Conservation (phyloP, 2,113 vertebrate species). For the Hippopotamus amphibius region DNA sequence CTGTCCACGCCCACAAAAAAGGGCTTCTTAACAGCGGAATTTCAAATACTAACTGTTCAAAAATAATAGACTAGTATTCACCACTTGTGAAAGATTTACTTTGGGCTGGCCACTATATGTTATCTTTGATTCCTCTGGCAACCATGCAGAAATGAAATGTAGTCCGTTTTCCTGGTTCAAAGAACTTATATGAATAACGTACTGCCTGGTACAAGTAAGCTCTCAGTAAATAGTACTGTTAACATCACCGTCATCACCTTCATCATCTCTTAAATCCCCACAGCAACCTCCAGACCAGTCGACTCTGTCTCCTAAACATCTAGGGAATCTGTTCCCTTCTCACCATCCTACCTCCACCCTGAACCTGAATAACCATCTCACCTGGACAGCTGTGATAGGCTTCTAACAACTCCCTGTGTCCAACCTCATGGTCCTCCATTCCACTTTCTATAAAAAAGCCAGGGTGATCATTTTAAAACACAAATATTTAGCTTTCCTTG, state of each 20-base stretch:
- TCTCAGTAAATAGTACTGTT: background rate
- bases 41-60: background rate
- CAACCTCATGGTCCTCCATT: background rate
- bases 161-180: background rate
- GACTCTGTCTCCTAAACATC: background rate
- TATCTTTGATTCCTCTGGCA: slow-evolving; percentile 1
- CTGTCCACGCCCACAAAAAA: background rate
- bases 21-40: background rate
- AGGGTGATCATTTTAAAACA: background rate
- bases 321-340: background rate
- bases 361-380: background rate
- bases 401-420: background rate
- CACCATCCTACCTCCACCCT: background rate
- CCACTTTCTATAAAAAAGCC: background rate
- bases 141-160: background rate
- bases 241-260: background rate
- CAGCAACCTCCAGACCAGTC: background rate
- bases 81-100: background rate
- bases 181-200: background rate
- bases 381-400: background rate
- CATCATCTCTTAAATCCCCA: background rate
- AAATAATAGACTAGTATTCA: background rate
- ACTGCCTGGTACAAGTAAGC: background rate
- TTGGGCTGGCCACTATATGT: background rate
- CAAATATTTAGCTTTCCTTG: background rate